Evolutionary conservation across 2,113 vertebrate genomes (phyloP), one percentile per base, ranked within the genome.

Genomic region (Nothocercus nigrocapillus): DNA sequence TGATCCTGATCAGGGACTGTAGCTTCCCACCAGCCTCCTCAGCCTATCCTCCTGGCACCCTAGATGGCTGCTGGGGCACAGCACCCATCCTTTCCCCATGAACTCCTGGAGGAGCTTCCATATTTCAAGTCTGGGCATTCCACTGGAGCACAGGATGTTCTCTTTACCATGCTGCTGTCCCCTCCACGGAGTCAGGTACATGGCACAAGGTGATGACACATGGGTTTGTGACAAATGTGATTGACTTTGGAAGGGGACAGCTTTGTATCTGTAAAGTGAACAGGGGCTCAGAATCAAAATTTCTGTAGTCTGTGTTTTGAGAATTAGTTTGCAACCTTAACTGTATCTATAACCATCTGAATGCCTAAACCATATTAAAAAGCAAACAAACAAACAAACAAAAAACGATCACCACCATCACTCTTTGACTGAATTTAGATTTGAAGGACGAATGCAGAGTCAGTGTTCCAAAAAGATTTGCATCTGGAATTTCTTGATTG

Each of bases 71-170:
- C 5, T 5, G 2, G 14, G 6, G 1, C 4, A 22, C 3, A 7
- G 12, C 32, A 68, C 16, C 11, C 7, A 2, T 59, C 3, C 21
- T 59, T 40, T 89, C 53, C 13, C 53, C 19, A 24, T 0, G 13
- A 67, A 8, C 9, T 59, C 51, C 18, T 14, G 64, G 42, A 6
- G 13, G 7, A 72, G 3, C 24, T 7, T 9, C 59, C 8, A 72
- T 85, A 68, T 42, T 27, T 54, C 36, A 54, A 56, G 18, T 13
- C 36, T 82, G 10, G 0, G 1, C 1, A 1, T 13, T 17, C 9
- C 20, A 4, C 1, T 61, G 45, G 20, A 1, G 11, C 5, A 53
- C 7, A 0, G 2, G 2, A 34, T 19, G 14, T 69, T 82, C 5
- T 5, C 12, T 73, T 85, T 30, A n/a, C 7, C 42, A 9, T 7